Evolutionary conservation across 2,888 invertebrate species (phyloP).

Genomic region (Trichopoda pennipes): DNA sequence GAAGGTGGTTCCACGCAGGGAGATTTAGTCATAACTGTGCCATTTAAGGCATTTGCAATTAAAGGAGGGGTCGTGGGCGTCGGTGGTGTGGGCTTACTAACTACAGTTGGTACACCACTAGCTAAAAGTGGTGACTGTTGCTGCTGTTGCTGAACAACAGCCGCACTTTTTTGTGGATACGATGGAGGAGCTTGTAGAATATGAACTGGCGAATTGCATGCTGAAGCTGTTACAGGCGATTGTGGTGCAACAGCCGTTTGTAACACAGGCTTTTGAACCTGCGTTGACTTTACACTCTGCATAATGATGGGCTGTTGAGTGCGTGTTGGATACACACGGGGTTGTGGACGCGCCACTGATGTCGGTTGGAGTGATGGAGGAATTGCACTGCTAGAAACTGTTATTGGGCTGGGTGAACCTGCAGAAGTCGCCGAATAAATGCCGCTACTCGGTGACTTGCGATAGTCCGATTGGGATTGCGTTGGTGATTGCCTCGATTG

Average conservation of each 20-base stretch:
- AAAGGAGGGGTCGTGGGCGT: conserved; percentile 83
- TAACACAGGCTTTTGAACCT: conserved; percentile 95
- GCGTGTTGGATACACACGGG: conserved; percentile 92
- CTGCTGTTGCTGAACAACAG: conserved; percentile 73
- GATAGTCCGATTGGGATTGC: conserved; percentile 87
- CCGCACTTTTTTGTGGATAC: conserved; percentile 86
- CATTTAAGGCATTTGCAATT: conserved; percentile 81
- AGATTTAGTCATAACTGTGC: conserved; percentile 81
- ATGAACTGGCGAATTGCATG: conserved; percentile 80
- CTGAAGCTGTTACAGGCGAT: conserved; percentile 85
- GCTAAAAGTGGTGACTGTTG: conserved; percentile 82
- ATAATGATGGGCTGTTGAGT: conserved; percentile 97
- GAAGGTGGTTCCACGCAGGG: conserved; percentile 95
- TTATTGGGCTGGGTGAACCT: conserved; percentile 91
- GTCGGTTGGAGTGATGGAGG: conserved; percentile 83
- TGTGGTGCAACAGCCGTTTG: conserved; percentile 97
- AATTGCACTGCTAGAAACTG: conserved; percentile 83
- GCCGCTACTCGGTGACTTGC: conserved; percentile 93
- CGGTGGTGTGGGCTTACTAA: conserved; percentile 81
- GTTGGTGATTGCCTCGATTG: conserved; percentile 94
- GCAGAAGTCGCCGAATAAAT: conserved; percentile 92
- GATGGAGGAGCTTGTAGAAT: conserved; percentile 87
- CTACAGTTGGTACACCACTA: conserved; percentile 77
- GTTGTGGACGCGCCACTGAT: conserved; percentile 85
- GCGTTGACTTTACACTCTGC: conserved; percentile 97